Percentiles rank a stretch among this genome's conserved stretches.
phyloP scores from a whole-genome alignment of 1,140 invertebrate species.

The Wasmannia auropunctata region DNA sequence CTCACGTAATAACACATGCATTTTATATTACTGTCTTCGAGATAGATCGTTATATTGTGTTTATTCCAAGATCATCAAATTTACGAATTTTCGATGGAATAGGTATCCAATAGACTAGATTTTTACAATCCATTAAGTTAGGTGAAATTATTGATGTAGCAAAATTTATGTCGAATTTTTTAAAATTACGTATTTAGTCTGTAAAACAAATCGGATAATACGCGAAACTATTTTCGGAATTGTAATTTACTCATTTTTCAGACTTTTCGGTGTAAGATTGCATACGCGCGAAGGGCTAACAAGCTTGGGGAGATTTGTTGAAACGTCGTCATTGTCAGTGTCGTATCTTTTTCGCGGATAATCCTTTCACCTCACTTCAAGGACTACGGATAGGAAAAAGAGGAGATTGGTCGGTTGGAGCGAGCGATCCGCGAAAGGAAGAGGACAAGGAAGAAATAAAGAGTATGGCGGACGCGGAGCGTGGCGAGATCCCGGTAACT shows the following conservation, averaged over 20 bases:
- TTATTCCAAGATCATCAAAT: not conserved
- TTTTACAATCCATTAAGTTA: not conserved
- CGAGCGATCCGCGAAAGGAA: slow-evolving; percentile 16
- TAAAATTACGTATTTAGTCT: not conserved
- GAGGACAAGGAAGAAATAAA: slow-evolving; percentile 45
- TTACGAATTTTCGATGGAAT: not conserved
- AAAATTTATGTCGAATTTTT: not conserved
- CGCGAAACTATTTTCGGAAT: not conserved
- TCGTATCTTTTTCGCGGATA: slow-evolving; percentile 49
- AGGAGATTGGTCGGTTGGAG: slow-evolving; percentile 39
- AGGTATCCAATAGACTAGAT: not conserved
- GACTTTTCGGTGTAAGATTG: not conserved
- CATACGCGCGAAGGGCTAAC: slow-evolving; percentile 15
- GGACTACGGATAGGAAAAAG: slow-evolving; percentile 40
- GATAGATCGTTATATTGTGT: slow-evolving; percentile 2
- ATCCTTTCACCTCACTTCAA: slow-evolving; percentile 49
- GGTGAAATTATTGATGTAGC: not conserved
- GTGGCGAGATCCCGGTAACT: slow-evolving; percentile 42
- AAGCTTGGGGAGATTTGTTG: slow-evolving; percentile 18
- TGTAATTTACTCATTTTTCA: not conserved
- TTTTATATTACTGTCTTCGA: slow-evolving; percentile 37
- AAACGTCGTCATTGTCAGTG: slow-evolving; percentile 37
- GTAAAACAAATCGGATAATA: not conserved
- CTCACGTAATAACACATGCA: slow-evolving; percentile 66
- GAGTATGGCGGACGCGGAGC: slow-evolving; percentile 47